Evolutionary conservation across 2,888 invertebrate genomes (phyloP).

Genomic region (Lamproptera curius): DNA sequence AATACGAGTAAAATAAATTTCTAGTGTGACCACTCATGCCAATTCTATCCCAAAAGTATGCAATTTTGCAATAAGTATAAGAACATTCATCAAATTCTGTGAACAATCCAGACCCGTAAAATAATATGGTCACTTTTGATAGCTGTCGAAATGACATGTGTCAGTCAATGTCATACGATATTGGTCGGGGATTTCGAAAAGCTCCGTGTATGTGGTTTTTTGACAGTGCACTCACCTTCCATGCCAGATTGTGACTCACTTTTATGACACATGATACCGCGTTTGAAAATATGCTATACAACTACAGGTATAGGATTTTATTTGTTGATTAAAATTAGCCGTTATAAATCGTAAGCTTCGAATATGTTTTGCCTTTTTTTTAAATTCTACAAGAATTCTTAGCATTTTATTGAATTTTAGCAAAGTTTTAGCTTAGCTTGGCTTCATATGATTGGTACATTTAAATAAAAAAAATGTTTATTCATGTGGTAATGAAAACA

Average conservation of each 20-base stretch:
- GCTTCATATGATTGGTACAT: no score
- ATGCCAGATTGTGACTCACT: conserved; percentile 49
- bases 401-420: no score
- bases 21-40: no score
- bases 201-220: conserved; percentile 23
- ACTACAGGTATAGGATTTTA: neutral
- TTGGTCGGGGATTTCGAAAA: conserved; percentile 11
- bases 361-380: no score
- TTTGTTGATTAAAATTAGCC: no score
- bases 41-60: no score
- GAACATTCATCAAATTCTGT: conserved; percentile 16
- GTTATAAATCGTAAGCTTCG: no score
- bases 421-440: no score
- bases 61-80: neutral
- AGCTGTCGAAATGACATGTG: conserved; percentile 13
- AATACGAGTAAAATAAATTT: no score
- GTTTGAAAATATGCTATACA: neutral
- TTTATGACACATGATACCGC: conserved; percentile 23
- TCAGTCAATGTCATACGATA: conserved; percentile 19
- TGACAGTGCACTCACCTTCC: conserved; percentile 49
- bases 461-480: no score
- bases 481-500: no score
- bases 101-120: conserved; percentile 4
- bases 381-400: no score
- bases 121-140: conserved; percentile 8